phyloP scores from a whole-genome alignment of 1,140 invertebrate species.

The Colletes gigas region DNA sequence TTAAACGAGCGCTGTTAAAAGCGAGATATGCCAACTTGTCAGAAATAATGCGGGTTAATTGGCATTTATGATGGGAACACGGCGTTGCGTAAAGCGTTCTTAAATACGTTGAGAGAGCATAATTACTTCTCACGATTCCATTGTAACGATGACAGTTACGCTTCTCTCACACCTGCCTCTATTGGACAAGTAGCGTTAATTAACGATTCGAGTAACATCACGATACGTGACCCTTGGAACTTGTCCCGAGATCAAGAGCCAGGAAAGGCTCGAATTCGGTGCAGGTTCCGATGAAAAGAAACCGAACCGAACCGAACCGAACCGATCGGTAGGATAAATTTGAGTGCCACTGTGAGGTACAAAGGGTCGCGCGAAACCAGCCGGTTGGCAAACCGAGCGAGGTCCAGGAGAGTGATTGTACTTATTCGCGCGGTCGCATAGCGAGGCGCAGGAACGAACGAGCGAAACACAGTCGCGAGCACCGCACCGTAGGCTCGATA shows the following conservation, averaged over 20 bases:
- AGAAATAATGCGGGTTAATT: conserved; percentile 36
- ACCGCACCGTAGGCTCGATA: conserved; percentile 48
- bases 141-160: conserved; percentile 35
- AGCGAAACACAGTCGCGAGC: background rate
- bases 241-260: too few relatives aligned
- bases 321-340: background rate
- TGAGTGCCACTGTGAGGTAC: conserved; percentile 39
- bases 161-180: conserved; percentile 22
- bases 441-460: conserved; percentile 28
- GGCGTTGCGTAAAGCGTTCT: conserved; percentile 23
- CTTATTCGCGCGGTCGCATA: conserved; percentile 36
- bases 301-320: too few relatives aligned
- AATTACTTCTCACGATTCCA: conserved; percentile 38
- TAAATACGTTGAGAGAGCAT: conserved; percentile 7
- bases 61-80: conserved; percentile 44
- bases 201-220: too few relatives aligned
- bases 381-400: conserved; percentile 50
- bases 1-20: conserved; percentile 9
- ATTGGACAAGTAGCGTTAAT: too few relatives aligned
- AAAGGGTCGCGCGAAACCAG: conserved; percentile 42
- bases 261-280: too few relatives aligned
- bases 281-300: too few relatives aligned
- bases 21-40: conserved; percentile 21
- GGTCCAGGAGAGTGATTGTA: conserved; percentile 62
- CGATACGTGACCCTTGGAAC: too few relatives aligned